Base-by-base conservation (phyloP, 2,797 vertebrate species). In the Malacoraja senta region DNA sequence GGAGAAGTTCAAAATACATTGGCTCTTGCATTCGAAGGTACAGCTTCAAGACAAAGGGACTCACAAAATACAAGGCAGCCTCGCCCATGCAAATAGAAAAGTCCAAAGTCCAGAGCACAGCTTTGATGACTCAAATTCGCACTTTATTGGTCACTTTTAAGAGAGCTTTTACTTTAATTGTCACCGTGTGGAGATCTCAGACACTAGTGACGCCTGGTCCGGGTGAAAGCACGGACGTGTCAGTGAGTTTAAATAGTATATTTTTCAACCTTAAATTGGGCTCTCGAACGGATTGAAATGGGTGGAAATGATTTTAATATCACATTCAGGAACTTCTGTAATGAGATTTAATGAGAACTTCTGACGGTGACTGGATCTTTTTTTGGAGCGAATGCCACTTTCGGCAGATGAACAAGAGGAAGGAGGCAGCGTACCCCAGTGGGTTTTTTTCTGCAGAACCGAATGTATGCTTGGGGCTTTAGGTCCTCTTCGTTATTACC, bases 1-100 rank as follows among this genome's bases (percentile, higher is more conserved):
- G 84, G 80, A 93, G 77, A 93, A 65, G 80, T 79, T 93, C 81
- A 26, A 72, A 74, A 53, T 44, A 77, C 91, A 9, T 88, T 80
- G n/a, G 15, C 58, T 26, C 68, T 38, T n/a, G 68, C 81, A 63
- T n/a, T n/a, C 58, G 83, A 93, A 93, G 93, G 92, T 63, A 86
- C 78, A 93, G 81, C 68, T 63, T 91, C 92, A 81, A 93, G 90
- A 84, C 93, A 86, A 91, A 68, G 68, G 12, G 1, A 7, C 35
- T 17, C 35, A 26, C 35, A 91, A 91, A 38, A 92, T 44, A 12
- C 72, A 21, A 72, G 38, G 72, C 68, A 91, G 68, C 90, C 90
- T 44, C 24, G 29, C 26, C 68, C 44, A n/a, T 74, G 38, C 72
- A 92, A 92, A 92, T 38, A 92, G 71, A 76, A 38, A 44, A 29